Percentiles rank a stretch among this genome's conserved stretches.
phyloP scores from a whole-genome alignment of 2,113 vertebrate species.

The Bubo scandiacus region DNA sequence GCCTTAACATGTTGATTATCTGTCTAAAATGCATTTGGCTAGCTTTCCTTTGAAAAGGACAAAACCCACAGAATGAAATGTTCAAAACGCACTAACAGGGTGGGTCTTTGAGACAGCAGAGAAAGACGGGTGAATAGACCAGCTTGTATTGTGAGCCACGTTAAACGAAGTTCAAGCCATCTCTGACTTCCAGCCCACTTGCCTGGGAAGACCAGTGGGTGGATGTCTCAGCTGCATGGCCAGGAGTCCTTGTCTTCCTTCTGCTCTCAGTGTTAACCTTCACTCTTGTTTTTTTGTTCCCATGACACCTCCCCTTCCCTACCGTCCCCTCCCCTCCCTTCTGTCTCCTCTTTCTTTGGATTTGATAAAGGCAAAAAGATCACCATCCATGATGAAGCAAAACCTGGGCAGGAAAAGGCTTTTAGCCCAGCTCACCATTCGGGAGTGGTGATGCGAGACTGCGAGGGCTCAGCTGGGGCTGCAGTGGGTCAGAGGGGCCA shows the following conservation, averaged over 20 bases:
- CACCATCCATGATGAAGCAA: neutral
- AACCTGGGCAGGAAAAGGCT: neutral
- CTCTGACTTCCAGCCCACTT: neutral
- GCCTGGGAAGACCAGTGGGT: neutral
- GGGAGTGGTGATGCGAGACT: no score
- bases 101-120: neutral
- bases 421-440: neutral
- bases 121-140: neutral
- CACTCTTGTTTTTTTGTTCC: neutral
- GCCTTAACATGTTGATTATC: neutral
- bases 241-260: neutral
- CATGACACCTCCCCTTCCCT: neutral
- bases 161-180: neutral
- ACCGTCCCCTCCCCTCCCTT: no score
- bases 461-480: no score
- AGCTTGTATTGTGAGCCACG: neutral
- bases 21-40: neutral
- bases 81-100: neutral
- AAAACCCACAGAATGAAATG: neutral
- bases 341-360: no score
- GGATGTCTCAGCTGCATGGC: neutral
- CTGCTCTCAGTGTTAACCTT: neutral
- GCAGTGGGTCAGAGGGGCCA: no score
- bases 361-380: neutral
- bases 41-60: neutral